Evolutionary conservation across 2,888 invertebrate genomes (phyloP).

Genomic region (Ectobius pallidus): DNA sequence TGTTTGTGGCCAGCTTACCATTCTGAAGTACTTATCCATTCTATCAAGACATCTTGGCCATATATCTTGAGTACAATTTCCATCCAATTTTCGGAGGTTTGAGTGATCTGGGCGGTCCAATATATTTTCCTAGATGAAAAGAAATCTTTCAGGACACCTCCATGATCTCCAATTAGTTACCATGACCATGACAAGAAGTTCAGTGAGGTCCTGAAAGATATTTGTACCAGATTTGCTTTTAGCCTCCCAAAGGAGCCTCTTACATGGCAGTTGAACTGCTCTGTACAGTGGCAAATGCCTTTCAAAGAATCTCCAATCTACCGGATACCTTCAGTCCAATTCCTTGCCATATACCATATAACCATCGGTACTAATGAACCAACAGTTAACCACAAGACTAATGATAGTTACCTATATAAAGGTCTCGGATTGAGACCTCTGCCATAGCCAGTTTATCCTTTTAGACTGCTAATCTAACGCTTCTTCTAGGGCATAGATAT

Average conservation of each 20-base stretch:
- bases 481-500: conserved; percentile 6
- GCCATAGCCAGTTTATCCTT: conserved; percentile 13
- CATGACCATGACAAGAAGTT: not conserved
- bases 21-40: conserved; percentile 65
- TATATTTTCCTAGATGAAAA: not conserved
- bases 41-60: conserved; percentile 3
- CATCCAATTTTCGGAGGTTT: conserved; percentile 10
- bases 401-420: not conserved
- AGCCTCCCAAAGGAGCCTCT: not conserved
- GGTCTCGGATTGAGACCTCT: not conserved
- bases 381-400: not conserved
- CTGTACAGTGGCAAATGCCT: not conserved
- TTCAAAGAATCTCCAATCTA: not conserved
- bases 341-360: conserved; percentile 28
- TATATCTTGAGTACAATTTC: conserved; percentile 6
- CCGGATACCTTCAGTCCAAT: conserved; percentile 23
- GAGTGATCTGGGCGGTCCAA: not conserved
- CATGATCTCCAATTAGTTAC: conserved; percentile 18
- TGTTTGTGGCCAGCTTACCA: conserved; percentile 94
- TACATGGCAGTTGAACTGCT: not conserved
- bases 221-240: not conserved
- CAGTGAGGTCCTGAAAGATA: not conserved
- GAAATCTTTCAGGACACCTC: not conserved
- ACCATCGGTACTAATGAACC: not conserved
- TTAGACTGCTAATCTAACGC: conserved; percentile 3